Conservation (phyloP, 2,113 vertebrate genomes). For the Vimba vimba region DNA sequence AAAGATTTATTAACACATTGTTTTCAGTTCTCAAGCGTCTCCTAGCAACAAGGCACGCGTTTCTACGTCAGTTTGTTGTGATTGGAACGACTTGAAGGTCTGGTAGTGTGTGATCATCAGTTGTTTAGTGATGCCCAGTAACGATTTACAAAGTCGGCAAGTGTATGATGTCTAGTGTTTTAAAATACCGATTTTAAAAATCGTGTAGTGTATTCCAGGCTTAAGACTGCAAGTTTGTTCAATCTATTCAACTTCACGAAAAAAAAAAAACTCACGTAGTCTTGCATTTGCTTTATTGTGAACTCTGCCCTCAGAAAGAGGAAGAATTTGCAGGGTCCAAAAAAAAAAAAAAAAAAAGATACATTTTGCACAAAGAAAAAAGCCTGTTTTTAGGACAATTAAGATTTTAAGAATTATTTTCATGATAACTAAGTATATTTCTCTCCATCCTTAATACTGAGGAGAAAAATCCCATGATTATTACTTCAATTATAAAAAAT, state of each 20-base stretch:
- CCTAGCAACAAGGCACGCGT: too few species aligned
- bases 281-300: not conserved
- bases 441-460: not conserved
- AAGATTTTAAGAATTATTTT: not conserved
- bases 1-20: too few species aligned
- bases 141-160: too few species aligned
- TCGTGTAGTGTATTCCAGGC: too few species aligned
- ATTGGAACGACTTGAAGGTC: too few species aligned
- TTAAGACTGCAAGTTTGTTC: not conserved
- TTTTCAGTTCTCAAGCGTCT: too few species aligned
- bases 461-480: not conserved
- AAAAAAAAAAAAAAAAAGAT: not conserved
- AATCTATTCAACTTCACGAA: not conserved
- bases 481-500: not conserved
- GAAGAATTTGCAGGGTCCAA: not conserved
- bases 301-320: not conserved
- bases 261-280: too few species aligned
- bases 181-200: too few species aligned
- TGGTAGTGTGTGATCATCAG: too few species aligned
- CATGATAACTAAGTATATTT: not conserved
- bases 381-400: not conserved
- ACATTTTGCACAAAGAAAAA: not conserved
- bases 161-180: too few species aligned
- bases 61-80: too few species aligned
- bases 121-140: too few species aligned